A percentile compares a stretch with the other conserved stretches of the same genome.
Conservation (phyloP, 2,113 vertebrate genomes). For the Podilymbus podiceps region DNA sequence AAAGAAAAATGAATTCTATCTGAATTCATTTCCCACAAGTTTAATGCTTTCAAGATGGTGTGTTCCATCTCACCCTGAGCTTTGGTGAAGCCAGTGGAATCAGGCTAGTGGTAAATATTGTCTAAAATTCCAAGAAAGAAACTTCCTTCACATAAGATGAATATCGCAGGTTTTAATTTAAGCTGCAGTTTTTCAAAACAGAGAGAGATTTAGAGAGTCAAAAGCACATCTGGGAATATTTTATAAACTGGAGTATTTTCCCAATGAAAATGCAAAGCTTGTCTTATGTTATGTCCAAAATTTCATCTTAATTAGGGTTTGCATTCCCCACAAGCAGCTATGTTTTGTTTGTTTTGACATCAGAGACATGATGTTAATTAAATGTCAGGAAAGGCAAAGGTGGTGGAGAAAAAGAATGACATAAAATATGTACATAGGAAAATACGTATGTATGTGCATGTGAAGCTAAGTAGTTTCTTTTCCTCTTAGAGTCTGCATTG, state of each 20-base stretch:
- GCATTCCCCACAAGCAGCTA: conserved; percentile 58
- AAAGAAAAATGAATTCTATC: conserved; percentile 13
- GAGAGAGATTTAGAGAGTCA: conserved; percentile 56
- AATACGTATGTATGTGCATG: background rate
- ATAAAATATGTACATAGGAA: conserved; percentile 65
- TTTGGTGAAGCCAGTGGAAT: conserved; percentile 17
- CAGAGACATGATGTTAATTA: conserved; percentile 69
- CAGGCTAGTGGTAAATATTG: conserved; percentile 35
- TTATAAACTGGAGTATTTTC: conserved; percentile 64
- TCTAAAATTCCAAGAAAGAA: conserved; percentile 44
- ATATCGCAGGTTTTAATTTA: conserved; percentile 69
- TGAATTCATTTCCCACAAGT: conserved; percentile 21
- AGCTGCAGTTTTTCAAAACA: conserved; percentile 44
- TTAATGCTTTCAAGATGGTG: conserved; percentile 71
- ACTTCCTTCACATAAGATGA: conserved; percentile 50
- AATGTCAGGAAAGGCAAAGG: conserved; percentile 70
- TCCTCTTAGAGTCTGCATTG: background rate
- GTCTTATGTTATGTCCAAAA: conserved; percentile 63
- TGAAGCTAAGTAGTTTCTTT: conserved; percentile 7
- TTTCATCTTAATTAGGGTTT: conserved; percentile 73
- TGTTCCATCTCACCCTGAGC: background rate
- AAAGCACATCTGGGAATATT: conserved; percentile 74
- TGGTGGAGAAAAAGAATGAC: conserved; percentile 66
- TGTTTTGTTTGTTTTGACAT: conserved; percentile 74
- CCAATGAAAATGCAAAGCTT: conserved; percentile 69